Evolutionary conservation across 1,140 invertebrate genomes (phyloP).

Genomic region (Periplaneta americana): DNA sequence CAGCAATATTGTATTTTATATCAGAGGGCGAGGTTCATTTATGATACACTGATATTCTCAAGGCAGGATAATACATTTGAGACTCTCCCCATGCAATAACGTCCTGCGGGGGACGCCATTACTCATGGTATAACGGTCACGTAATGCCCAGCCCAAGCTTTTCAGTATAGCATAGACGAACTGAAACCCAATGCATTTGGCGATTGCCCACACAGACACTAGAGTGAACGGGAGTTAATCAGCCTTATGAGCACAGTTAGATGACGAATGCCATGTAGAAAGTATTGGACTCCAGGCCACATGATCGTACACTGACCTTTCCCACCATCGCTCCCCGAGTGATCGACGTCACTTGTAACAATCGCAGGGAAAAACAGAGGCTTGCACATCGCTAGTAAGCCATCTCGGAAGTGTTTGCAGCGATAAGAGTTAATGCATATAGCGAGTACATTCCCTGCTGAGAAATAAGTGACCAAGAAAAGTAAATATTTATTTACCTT

Average conservation of each 20-base stretch:
- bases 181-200: not conserved
- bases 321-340: not conserved
- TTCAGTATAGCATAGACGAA: not conserved
- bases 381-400: not conserved
- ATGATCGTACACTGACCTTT: conserved; percentile 8
- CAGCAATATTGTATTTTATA: not conserved
- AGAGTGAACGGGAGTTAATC: not conserved
- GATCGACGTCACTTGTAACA: not conserved
- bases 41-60: not conserved
- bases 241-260: conserved; percentile 1
- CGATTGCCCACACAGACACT: not conserved
- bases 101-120: not conserved
- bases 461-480: not conserved
- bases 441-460: not conserved
- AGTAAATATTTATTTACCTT: not conserved
- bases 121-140: not conserved
- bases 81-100: not conserved
- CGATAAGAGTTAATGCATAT: not conserved
- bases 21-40: not conserved
- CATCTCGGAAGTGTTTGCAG: not conserved
- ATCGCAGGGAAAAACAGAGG: not conserved
- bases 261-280: conserved; percentile 13
- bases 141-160: not conserved
- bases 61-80: not conserved
- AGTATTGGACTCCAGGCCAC: conserved; percentile 10